phyloP scores from a whole-genome alignment of 1,140 invertebrate species.

The Teleogryllus occipitalis region DNA sequence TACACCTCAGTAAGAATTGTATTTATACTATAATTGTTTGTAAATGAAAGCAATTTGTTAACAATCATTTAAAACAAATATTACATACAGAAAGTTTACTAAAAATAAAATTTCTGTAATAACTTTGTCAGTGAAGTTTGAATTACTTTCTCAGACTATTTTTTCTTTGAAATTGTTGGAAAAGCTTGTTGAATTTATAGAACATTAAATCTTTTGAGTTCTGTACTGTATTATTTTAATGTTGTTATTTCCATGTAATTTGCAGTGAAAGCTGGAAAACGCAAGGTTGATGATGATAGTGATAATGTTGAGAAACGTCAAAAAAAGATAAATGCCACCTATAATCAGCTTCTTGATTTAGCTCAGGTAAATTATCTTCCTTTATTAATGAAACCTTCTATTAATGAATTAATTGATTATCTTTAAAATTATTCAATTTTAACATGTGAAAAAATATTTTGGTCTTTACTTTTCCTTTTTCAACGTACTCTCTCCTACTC shows the following conservation, averaged over 20 bases:
- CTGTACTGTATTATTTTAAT: background rate
- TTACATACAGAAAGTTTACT: too few relatives aligned
- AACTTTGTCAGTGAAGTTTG: too few relatives aligned
- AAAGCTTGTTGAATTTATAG: too few relatives aligned
- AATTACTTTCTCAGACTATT: too few relatives aligned
- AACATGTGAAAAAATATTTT: background rate
- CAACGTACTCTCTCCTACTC: too few relatives aligned
- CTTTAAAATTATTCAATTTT: conserved; percentile 14
- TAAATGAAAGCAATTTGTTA: too few relatives aligned
- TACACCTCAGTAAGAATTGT: too few relatives aligned
- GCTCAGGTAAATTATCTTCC: conserved; percentile 44
- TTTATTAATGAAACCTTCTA: background rate
- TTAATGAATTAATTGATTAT: conserved; percentile 7
- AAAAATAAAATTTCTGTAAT: too few relatives aligned
- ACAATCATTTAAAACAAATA: too few relatives aligned
- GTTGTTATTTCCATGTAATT: background rate
- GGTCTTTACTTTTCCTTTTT: conserved; percentile 13
- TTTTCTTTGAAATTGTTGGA: too few relatives aligned
- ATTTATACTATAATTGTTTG: too few relatives aligned
- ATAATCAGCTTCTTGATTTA: conserved; percentile 70
- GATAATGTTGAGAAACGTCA: conserved; percentile 78
- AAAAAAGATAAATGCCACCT: conserved; percentile 69
- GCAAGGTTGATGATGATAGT: conserved; percentile 46
- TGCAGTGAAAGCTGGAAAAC: conserved; percentile 39
- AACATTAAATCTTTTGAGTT: background rate